Evolutionary conservation across 2,888 invertebrate species (phyloP), one percentile per base, ranked within the genome.

Genomic region (Cecidostiba fungosa): DNA sequence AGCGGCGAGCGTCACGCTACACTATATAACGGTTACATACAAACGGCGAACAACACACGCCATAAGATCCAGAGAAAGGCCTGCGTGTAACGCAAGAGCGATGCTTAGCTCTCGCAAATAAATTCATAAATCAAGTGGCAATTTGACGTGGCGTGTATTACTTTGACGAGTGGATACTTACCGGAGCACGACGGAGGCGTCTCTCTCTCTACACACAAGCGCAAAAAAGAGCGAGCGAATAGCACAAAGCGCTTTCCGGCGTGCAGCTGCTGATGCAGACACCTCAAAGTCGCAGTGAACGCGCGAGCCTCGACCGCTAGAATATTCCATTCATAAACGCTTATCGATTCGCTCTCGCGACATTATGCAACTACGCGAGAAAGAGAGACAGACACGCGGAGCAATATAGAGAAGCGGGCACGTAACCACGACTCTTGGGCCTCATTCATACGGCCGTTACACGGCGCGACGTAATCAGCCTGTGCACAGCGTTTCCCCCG

Each of bases 321-420:
- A 82, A 85, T 85, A 82, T 82, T 74, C 78, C 85, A 85, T 85
- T 85, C 82, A 85, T 85, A 85, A 85, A 74, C 76, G 85, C 83
- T 86, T 86, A 83, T 86, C 86, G 79, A 54, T 74, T 76, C 76
- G 54, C 47, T 59, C 47, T 59, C 19, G 59, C 66, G 47, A 70
- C 36, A n/a, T 83, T 86, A 79, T 47, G 82, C 80, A 85, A 85
- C n/a, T n/a, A n/a, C 70, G 43, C 12, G 10, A 16, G 19, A 50
- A 16, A 50, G 50, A 50, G 50, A 14, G 14, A 50, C 16, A 50
- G 50, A 50, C 16, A 50, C 16, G 14, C 50, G 50, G 5, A 19
- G 50, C 50, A 19, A 19, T n/a, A 73, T 23, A 43, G 54, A n/a
- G 54, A n/a, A 19, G 6, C 54, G n/a, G n/a, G 62, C 77, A 26